Evolutionary conservation across 2,113 vertebrate species (phyloP), one percentile per base, ranked within the genome.

Genomic region (Pseudorasbora parva): DNA sequence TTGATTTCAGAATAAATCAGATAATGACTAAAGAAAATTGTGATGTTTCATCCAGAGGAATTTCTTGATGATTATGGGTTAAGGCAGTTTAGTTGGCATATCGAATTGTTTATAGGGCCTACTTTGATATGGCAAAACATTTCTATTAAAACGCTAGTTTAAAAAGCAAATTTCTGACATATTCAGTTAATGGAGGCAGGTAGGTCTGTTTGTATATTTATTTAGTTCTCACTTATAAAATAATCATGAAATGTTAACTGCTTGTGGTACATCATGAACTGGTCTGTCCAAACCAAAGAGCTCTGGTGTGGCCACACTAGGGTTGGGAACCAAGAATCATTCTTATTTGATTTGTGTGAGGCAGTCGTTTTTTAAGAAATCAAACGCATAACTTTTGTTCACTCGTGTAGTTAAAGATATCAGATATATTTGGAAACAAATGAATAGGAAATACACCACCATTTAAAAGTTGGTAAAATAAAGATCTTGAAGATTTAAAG

Each of bases 11-110:
- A 72, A 15, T 23, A n/a, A 37, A 56, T 76, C 17, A 45, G 69
- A 76, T 56, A 75, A 75, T 75, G 49, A 75, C 25, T 75, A 59
- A 41, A 21, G 23, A 78, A 78, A 78, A 25, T 47, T 60, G 3
- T 78, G 56, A 43, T 37, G n/a, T 1, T 47, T 72, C 68, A 45
- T 78, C 76, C 3, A 45, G 14, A 5, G n/a, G 7, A 25, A 45
- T 72, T 60, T 62, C 14, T 78, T 27, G 54, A 60, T 78, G 23
- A 78, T 45, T 60, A 60, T 60, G 54, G 43, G 54, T 21, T 43
- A 17, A 78, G 56, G n/a, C 75, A 78, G 75, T 21, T 21, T 33
- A 37, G 27, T 27, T 4, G 11, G 25, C 30, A 15, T 57, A 8
- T n/a, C 37, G 49, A 59, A 59, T 41, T 77, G 21, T 59, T 8